Evolutionary conservation across 2,113 vertebrate genomes (phyloP), one percentile per base, ranked within the genome.

Genomic region (Salminus brasiliensis): DNA sequence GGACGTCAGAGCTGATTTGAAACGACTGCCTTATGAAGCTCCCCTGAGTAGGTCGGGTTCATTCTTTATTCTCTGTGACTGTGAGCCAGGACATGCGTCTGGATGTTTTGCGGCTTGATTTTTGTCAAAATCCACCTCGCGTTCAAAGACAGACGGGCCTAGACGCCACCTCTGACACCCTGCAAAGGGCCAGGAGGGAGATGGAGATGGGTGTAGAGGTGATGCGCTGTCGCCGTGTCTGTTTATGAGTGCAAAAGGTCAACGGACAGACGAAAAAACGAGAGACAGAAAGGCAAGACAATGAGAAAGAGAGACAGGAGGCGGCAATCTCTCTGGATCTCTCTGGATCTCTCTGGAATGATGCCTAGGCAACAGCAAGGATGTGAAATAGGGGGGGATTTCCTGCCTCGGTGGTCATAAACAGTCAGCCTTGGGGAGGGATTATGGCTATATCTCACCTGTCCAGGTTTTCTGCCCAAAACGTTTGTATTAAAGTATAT

Each of bases 211-310:
- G 80, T 70, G 27, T 25, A 21, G 55, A 59, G 79, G 74, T 85
- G 83, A 85, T 67, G 49, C 18, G 49, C 70, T 82, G 81, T 82
- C 81, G 74, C 29, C 4, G 45, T 71, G 76, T 79, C 70, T 76
- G 74, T 73, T 55, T 76, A 53, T 11, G 43, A 63, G 63, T 68
- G 27, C 32, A 59, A 78, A 66, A 49, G 83, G 62, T 57, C 62
- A 68, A 30, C 62, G 74, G 45, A 74, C 62, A 32, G 53, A 43
- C 55, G 16, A 55, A 57, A 57, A 34, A 57, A 34, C 68, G 65
- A 27, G 34, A 77, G 34, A 59, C 12, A 66, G 34, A 36, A n/a
- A 43, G n/a, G n/a, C n/a, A n/a, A n/a, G n/a, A n/a, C n/a, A n/a
- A n/a, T n/a, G n/a, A n/a, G 25, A 49, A 34, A 25, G 63, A 41